Conservation (phyloP, 2,888 invertebrate genomes). For the Rhogogaster chlorosoma region DNA sequence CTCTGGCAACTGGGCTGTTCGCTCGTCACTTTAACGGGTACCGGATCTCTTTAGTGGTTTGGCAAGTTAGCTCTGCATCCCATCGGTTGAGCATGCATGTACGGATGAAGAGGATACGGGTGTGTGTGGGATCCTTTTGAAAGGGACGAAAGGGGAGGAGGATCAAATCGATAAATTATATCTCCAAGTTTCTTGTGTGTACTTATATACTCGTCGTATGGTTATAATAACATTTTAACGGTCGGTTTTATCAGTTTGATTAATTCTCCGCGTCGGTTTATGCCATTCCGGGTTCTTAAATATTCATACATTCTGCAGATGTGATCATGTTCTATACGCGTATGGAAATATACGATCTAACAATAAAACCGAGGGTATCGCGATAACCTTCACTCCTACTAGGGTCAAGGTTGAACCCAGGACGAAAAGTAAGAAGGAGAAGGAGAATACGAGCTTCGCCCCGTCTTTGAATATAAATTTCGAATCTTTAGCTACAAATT, state of each 20-base stretch:
- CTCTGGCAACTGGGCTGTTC: slow-evolving; percentile 19
- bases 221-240: slow-evolving; percentile 24
- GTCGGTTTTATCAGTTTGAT: slow-evolving; percentile 4
- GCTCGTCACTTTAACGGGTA: slow-evolving; percentile 46
- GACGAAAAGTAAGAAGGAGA: not conserved
- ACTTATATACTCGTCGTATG: slow-evolving; percentile 10
- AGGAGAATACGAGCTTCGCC: not conserved
- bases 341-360: slow-evolving; percentile 4
- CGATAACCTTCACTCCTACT: not conserved
- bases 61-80: slow-evolving; percentile 32
- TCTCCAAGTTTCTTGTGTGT: not conserved
- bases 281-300: not conserved
- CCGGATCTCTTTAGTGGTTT: slow-evolving; percentile 48
- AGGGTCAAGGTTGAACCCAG: not conserved
- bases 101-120: not conserved
- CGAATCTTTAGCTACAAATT: no score
- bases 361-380: not conserved
- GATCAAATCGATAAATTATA: slow-evolving; percentile 21
- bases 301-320: not conserved
- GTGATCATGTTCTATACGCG: not conserved
- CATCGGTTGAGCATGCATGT: not conserved
- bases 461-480: not conserved
- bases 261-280: not conserved
- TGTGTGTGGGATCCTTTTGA: not conserved
- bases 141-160: not conserved